These are phyloP conservation scores for Lanistes nyassanus DNA, from an alignment of 1,140 invertebrate genomes.

Conservation along the genomic window DNA sequence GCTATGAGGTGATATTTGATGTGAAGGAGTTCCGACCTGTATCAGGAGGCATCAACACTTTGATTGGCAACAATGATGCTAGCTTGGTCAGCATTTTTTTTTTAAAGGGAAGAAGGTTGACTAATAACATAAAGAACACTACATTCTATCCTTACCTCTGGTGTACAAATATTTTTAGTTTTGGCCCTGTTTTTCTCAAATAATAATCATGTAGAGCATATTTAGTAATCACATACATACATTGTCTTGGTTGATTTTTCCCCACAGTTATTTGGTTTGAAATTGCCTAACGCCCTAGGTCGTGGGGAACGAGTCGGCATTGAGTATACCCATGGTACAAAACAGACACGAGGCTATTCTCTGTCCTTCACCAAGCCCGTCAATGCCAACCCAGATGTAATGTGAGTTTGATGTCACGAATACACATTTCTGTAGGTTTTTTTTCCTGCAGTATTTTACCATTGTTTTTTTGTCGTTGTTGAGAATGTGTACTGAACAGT, in stretches of 20 bases:
- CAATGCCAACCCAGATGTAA: constrained; percentile 67
- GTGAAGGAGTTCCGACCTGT: constrained; percentile 81
- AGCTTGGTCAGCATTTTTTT: constrained; percentile 69
- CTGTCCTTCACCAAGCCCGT: constrained; percentile 82
- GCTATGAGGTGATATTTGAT: constrained; percentile 85
- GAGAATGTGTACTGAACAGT: no score
- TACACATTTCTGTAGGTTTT: background rate
- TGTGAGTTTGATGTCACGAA: constrained; percentile 65
- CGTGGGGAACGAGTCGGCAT: constrained; percentile 80
- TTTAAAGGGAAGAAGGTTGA: background rate
- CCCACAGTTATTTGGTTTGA: constrained; percentile 72
- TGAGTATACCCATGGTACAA: constrained; percentile 82
- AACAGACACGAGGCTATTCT: constrained; percentile 78
- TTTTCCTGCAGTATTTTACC: background rate
- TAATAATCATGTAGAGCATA: background rate
- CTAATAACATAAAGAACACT: background rate
- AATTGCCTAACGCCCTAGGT: constrained; percentile 83
- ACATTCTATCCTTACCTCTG: background rate
- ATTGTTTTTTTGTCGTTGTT: background rate
- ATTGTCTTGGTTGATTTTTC: constrained; percentile 18
- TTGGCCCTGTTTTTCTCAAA: background rate
- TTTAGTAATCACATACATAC: background rate
- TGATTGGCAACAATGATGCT: constrained; percentile 87
- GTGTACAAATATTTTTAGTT: background rate
- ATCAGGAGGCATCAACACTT: constrained; percentile 82